Evolutionary conservation across 1,140 invertebrate species (phyloP), one percentile per base, ranked within the genome.

Genomic region (Sesamia nonagrioides): DNA sequence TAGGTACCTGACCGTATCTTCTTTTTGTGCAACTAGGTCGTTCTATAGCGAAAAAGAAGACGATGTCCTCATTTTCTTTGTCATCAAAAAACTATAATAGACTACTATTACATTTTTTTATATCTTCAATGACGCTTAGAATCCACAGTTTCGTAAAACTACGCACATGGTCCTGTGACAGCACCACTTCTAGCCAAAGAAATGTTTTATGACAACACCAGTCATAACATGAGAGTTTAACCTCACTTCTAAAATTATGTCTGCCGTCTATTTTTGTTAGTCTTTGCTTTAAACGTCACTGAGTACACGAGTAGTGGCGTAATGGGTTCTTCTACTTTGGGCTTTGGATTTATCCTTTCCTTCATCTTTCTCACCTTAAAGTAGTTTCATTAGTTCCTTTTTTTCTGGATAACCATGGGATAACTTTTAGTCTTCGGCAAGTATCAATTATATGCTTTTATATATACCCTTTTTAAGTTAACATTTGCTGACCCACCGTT

Each of bases 221-320:
- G 68, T 71, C 68, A 54, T 71, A 71, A 71, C 68, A 71, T 50
- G 6, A 21, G 3, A 35, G 40, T 54, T 54, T 54, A 71, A 37
- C 68, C 68, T 71, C 40, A 52, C 68, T 54, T 71, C 68, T 71
- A 71, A 71, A 71, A 71, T 71, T 71, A 54, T 71, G 33, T 71
- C 33, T 33, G 11, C 9, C 48, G 6, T 71, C 68, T 71, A 71
- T 71, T 71, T 71, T 13, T 11, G 68, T 54, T 21, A 21, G 66
- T n/a, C 13, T 48, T 35, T 35, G 7, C 13, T 48, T 17, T 37
- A 27, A 4, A 71, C 68, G 68, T 71, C 68, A 71, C 17, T n/a
- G 42, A 50, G 11, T 71, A 71, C 68, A 71, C 50, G 68, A 35
- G 68, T 11, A 17, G 15, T 13, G 45, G 50, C 52, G 48, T 35